Conservation (phyloP, 2,888 invertebrate genomes). For the Aleiodes testaceus region DNA sequence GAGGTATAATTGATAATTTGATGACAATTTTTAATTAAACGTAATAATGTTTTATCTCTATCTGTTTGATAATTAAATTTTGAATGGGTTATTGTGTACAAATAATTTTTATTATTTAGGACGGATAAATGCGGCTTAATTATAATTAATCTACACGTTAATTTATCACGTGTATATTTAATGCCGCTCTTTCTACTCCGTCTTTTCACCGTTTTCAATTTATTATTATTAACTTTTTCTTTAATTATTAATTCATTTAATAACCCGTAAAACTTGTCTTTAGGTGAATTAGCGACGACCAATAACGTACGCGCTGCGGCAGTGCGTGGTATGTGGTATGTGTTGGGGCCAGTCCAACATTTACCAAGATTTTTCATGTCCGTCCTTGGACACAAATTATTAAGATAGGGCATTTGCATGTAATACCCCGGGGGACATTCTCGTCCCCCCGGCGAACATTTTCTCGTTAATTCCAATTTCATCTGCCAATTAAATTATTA, state of each 20-base stretch:
- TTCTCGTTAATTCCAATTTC: conserved; percentile 33
- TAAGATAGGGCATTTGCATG: conserved; percentile 28
- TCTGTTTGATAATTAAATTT: conserved; percentile 47
- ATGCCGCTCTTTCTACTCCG: conserved; percentile 42
- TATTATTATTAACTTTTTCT: conserved; percentile 32
- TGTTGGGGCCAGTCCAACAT: conserved; percentile 82
- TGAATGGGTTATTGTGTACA: conserved; percentile 50
- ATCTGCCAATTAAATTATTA: conserved; percentile 13
- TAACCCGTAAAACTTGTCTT: conserved; percentile 52
- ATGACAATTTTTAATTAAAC: conserved; percentile 53
- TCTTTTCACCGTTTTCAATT: conserved; percentile 44
- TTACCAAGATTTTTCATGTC: conserved; percentile 83
- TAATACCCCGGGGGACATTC: conserved; percentile 34
- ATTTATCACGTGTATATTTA: conserved; percentile 49
- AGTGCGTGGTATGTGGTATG: conserved; percentile 81
- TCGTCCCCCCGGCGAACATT: conserved; percentile 32
- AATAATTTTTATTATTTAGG: conserved; percentile 64
- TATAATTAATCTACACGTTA: conserved; percentile 48
- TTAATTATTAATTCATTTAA: conserved; percentile 29
- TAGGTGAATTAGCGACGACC: conserved; percentile 70
- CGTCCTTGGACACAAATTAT: conserved; percentile 74
- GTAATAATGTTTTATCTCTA: conserved; percentile 47
- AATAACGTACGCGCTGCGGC: conserved; percentile 75
- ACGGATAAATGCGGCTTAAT: conserved; percentile 61
- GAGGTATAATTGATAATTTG: conserved; percentile 50